Evolutionary conservation across 2,888 invertebrate genomes (phyloP), one percentile per base, ranked within the genome.

Genomic region (Cecidostiba fungosa): DNA sequence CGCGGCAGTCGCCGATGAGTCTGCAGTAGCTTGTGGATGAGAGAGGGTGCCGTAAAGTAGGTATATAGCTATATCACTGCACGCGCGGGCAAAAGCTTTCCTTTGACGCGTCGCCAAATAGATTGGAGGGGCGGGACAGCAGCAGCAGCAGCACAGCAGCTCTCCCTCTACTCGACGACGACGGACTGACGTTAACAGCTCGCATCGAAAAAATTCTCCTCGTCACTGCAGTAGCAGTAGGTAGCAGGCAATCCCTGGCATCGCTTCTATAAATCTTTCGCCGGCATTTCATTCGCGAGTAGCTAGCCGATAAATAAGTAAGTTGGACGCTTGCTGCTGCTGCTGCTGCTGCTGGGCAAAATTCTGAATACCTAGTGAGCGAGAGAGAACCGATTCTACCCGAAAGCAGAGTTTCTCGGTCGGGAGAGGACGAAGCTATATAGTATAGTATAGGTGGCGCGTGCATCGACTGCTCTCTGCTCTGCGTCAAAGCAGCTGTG

Each of bases 201-300:
- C 72, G 23, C 72, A 72, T 72, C 72, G 72, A 39, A 72, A 70
- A 36, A 72, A 72, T 36, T 36, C 70, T 70, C 54, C 54, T 59
- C 54, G 54, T 59, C 54, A 59, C 54, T 59, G 54, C n/a, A 59
- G 16, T 23, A 59, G 8, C 23, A n/a, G 54, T 6, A 6, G 19
- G 5, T 1, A 54, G n/a, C 54, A 6, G 8, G n/a, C 6, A n/a
- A 59, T 59, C 54, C 32, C 54, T 59, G 54, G 23, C 54, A 59
- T n/a, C 54, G 54, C 54, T 59, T 59, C 54, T 59, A 59, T 59
- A 59, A 59, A 59, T 59, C 54, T 59, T 6, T 59, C 54, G n/a
- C n/a, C 54, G 23, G 54, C 54, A 59, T 59, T 59, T 59, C 54
- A n/a, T 59, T 59, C 54, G 54, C 54, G 54, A 59, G n/a, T 23